phyloP scores from a whole-genome alignment of 1,140 invertebrate genomes.

The Melanaphis sacchari region DNA sequence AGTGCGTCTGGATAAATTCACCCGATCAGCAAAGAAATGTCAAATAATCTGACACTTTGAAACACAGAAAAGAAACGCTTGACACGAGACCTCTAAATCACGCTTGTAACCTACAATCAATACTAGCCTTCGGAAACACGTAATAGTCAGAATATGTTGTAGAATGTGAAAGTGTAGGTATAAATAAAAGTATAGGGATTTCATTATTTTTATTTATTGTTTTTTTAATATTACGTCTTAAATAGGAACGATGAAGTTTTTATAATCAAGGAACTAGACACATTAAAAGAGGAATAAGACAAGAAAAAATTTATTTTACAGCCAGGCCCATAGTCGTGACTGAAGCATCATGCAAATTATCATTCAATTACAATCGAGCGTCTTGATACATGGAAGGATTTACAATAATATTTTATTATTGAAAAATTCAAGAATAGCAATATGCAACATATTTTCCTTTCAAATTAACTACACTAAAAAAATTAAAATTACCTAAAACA shows the following conservation, averaged over 20 bases:
- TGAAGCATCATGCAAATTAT: conserved; percentile 57
- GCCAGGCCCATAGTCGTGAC: conserved; percentile 52
- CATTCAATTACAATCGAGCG: conserved; percentile 50
- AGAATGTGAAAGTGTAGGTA: conserved; percentile 43
- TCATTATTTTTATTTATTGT: conserved; percentile 41
- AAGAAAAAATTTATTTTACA: conserved; percentile 42
- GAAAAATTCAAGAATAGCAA: conserved; percentile 47
- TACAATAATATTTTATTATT: conserved; percentile 22
- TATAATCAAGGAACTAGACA: neutral
- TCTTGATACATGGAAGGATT: conserved; percentile 43
- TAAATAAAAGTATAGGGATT: conserved; percentile 19
- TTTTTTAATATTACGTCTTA: neutral
- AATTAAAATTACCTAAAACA: conserved; percentile 46
- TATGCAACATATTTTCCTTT: conserved; percentile 52
- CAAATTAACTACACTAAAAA: conserved; percentile 52
- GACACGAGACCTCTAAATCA: conserved; percentile 52
- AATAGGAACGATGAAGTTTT: neutral
- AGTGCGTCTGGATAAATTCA: conserved; percentile 43
- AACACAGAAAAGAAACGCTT: conserved; percentile 54
- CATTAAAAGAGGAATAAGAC: conserved; percentile 41
- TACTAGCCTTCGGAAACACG: conserved; percentile 53
- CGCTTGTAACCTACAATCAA: conserved; percentile 54
- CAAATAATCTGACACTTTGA: conserved; percentile 60
- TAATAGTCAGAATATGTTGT: conserved; percentile 52
- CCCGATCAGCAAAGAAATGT: conserved; percentile 62